A percentile compares a stretch with the other conserved stretches of the same genome.
Conservation (phyloP, 1,140 invertebrate species). For the Brachionus sp. region DNA sequence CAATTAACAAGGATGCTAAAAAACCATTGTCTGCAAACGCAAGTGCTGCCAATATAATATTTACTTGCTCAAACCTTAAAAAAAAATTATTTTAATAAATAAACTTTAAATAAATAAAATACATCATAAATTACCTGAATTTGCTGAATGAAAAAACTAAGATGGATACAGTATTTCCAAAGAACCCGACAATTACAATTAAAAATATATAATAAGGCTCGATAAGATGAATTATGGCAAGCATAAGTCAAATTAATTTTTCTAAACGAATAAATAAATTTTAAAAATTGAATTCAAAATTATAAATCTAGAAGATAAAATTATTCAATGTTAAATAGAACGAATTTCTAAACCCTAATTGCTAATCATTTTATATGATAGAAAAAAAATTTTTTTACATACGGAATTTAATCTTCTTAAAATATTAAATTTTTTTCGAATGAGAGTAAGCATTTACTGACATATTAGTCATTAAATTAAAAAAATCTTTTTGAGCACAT, state of each 20-base stretch:
- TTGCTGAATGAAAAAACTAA: background rate
- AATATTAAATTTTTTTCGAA: background rate
- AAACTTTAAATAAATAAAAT: background rate
- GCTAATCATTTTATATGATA: background rate
- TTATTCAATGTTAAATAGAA: too few relatives aligned
- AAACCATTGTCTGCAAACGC: constrained; percentile 63
- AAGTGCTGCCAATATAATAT: constrained; percentile 63
- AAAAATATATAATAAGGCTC: constrained; percentile 18
- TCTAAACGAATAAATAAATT: background rate
- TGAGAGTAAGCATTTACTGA: background rate
- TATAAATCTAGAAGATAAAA: background rate
- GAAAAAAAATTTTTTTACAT: background rate
- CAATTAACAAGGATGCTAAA: constrained; percentile 58
- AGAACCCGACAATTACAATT: background rate
- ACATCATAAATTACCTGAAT: background rate
- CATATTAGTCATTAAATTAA: background rate
- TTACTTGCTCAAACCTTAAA: constrained; percentile 62
- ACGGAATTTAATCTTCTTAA: background rate
- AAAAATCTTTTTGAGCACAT: background rate
- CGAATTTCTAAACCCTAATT: background rate
- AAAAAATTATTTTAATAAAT: background rate
- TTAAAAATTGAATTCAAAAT: background rate
- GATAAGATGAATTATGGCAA: background rate
- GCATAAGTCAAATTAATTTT: background rate
- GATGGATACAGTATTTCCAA: constrained; percentile 9